A percentile compares a stretch with the other conserved stretches of the same genome.
Evolutionary conservation across 2,113 vertebrate genomes (phyloP).

Genomic region (Aspidoscelis tigris): DNA sequence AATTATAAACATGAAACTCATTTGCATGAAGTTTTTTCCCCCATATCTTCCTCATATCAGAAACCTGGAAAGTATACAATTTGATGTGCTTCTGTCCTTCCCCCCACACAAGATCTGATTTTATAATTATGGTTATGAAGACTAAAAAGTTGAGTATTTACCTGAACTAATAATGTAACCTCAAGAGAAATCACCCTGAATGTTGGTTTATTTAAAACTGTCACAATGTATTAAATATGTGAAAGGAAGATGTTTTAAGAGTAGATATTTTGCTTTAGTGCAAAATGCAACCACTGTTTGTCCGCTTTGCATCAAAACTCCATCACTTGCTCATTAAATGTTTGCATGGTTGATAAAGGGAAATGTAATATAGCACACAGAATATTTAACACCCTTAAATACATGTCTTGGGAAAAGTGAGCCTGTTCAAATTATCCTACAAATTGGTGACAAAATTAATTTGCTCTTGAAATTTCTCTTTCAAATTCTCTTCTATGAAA

Average conservation of each 20-base stretch:
- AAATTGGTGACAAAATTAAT: neutral
- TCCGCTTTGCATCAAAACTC: neutral
- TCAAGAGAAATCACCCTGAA: accelerated
- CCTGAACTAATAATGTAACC: neutral
- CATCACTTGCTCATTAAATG: neutral
- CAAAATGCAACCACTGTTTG: neutral
- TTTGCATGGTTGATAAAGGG: conserved; percentile 2
- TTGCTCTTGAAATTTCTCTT: neutral
- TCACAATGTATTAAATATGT: neutral
- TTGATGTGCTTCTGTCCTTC: neutral
- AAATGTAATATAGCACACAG: conserved; percentile 1
- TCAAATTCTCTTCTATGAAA: neutral
- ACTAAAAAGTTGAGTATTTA: neutral
- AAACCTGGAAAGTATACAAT: neutral
- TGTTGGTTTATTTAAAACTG: neutral
- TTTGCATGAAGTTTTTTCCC: neutral
- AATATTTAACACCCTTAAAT: neutral
- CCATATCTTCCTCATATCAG: neutral
- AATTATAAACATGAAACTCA: neutral
- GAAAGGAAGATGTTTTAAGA: neutral
- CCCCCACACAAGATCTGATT: neutral
- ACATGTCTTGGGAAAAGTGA: neutral
- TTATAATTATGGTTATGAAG: accelerated
- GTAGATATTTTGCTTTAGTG: neutral
- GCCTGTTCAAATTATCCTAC: neutral